Percentiles rank a stretch among this genome's conserved stretches.
These are phyloP conservation scores for Heterotis niloticus DNA, from an alignment of 2,113 vertebrate species.

Conservation along the genomic window DNA sequence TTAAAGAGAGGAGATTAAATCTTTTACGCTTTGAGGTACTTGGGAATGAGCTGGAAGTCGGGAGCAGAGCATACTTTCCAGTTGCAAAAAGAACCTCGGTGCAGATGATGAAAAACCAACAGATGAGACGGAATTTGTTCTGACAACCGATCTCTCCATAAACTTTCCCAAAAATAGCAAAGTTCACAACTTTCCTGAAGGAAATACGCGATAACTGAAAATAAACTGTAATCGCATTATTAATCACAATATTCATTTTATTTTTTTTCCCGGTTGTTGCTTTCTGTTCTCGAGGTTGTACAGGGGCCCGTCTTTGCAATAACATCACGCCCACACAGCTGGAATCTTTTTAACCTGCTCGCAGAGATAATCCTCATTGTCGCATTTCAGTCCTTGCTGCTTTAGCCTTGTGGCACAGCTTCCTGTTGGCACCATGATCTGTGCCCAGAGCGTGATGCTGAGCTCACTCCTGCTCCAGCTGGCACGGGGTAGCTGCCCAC, in stretches of 20 bases:
- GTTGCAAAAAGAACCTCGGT: neutral
- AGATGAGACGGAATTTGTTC: neutral
- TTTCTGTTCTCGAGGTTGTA: neutral
- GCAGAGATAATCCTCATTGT: neutral
- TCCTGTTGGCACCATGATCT: neutral
- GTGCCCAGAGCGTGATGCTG: conserved; percentile 11
- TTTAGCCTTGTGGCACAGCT: neutral
- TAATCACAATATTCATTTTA: neutral
- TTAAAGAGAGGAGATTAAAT: neutral
- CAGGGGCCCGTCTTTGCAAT: neutral
- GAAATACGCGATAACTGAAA: neutral
- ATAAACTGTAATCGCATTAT: neutral
- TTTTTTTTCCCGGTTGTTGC: neutral
- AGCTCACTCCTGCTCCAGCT: conserved; percentile 36
- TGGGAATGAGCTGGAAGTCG: neutral
- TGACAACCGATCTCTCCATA: neutral
- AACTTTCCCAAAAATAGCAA: neutral
- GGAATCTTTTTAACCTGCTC: neutral
- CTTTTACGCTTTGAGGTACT: neutral
- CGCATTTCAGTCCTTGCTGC: neutral
- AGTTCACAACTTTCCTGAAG: neutral
- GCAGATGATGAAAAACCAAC: neutral
- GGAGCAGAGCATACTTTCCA: neutral
- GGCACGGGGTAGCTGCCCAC: conserved; percentile 62
- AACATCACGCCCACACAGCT: neutral